These are phyloP conservation scores for Apodemia hepburni DNA, from an alignment of 2,888 invertebrate species.

Conservation along the genomic window DNA sequence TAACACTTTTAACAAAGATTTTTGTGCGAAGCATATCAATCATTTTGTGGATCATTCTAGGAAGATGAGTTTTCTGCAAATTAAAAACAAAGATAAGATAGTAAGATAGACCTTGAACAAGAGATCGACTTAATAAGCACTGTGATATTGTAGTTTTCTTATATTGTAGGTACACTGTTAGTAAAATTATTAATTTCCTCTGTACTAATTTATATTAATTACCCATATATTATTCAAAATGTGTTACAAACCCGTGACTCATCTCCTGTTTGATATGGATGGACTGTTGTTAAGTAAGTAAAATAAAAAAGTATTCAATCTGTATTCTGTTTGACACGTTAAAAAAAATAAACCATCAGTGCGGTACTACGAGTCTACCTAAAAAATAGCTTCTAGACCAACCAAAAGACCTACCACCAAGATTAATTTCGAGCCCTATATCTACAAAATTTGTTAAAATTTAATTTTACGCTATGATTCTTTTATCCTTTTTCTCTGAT, in stretches of 20 bases:
- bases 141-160: not conserved
- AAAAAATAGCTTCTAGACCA: too few species aligned
- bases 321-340: not conserved
- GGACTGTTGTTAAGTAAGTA: slow-evolving; percentile 65
- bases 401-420: too few species aligned
- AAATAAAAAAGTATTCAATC: not conserved
- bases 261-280: slow-evolving; percentile 73
- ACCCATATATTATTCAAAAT: slow-evolving; percentile 37
- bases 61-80: slow-evolving; percentile 2
- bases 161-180: not conserved
- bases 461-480: too few species aligned
- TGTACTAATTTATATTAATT: too few species aligned
- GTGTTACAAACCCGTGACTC: slow-evolving; percentile 64
- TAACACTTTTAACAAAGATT: not conserved
- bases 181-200: not conserved
- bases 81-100: slow-evolving; percentile 26
- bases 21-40: too few species aligned
- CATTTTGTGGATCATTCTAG: not conserved
- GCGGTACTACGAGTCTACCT: too few species aligned
- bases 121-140: not conserved
- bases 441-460: too few species aligned
- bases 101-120: slow-evolving; percentile 18
- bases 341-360: too few species aligned
- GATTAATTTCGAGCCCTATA: too few species aligned
- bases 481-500: too few species aligned